Evolutionary conservation across 2,113 vertebrate species (phyloP), one percentile per base, ranked within the genome.

Genomic region (Danionella cerebrum): DNA sequence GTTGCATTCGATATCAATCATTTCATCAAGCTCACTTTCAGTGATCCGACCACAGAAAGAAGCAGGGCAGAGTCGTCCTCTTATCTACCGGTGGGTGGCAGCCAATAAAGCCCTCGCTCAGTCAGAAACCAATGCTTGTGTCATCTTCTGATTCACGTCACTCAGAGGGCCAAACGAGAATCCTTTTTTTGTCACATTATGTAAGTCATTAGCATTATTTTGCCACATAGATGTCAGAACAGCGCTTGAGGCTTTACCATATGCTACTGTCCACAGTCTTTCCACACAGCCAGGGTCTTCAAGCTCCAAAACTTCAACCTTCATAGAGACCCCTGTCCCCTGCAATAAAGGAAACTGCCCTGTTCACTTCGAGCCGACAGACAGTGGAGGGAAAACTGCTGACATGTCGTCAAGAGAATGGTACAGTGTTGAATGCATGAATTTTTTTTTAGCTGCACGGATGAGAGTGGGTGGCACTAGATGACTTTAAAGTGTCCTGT

Each of bases 201-300:
- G 22, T 76, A 73, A 73, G 70, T 52, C 50, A 18, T 12, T 59
- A 59, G 25, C 25, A 44, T 51, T 76, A 24, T 42, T 57, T 57
- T 59, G 13, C 55, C 45, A 19, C 27, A 55, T 67, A 63, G 50
- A 44, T 63, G 66, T 63, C 35, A 39, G 33, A 22, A 67, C 41
- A 51, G 41, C 42, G 36, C 67, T 70, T n/a, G 39, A 65, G 63
- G 62, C 67, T 44, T 48, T 36, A 67, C 67, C 75, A 73, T 73
- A 67, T 70, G 71, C 60, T 62, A 18, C 65, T 31, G 18, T 18
- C 41, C 8, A 22, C 25, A 10, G 29, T 53, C 36, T 42, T 18
- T 18, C 18, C 16, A 11, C 62, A 54, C 27, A 55, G 22, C 29
- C 14, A 4, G 13, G 3, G 45, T 44, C 38, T 58, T 59, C 22